Base-by-base conservation (phyloP, 2,113 vertebrate species). In the Melospiza georgiana region DNA sequence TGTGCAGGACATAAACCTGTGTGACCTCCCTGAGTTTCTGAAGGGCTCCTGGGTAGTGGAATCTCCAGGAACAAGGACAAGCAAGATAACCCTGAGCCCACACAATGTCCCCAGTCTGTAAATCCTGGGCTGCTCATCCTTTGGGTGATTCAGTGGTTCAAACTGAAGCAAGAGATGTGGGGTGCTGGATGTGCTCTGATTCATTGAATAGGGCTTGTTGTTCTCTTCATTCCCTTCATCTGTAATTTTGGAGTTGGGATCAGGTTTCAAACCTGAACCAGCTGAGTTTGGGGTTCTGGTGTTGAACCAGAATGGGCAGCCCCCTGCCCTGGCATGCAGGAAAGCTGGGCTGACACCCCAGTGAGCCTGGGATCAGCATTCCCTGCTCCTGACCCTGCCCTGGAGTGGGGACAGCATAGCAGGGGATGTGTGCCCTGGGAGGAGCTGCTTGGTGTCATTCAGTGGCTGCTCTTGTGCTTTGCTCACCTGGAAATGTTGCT, bases 101-200 rank as follows among this genome's bases (percentile, higher is more conserved):
- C 14, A 13, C 21, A 25, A 0, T 0, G 4, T 54, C 14, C 31
- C 17, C 55, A 30, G 0, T 74, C 44, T 66, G 54, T 65, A 68
- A 85, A 41, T 62, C 41, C 27, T 49, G 22, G 21, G 19, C 43
- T 37, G 12, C n/a, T 81, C 23, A 21, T 63, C 35, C 39, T 30
- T 33, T 17, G 6, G 25, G 35, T 0, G 4, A 7, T 39, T 39
- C 37, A 39, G 37, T 39, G 37, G 37, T 39, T 39, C 37, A 39
- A 39, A 39, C 37, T 39, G 37, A 39, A 39, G 37, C 37, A 39
- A 39, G 37, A 39, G 37, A 39, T 0, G 10, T 5, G 17, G 21
- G 16, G 20, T 69, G 39, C 46, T 84, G 25, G 22, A 62, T 68
- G 30, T 65, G 13, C 41, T 49, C 62, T 80, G 15, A 11, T 48